These are phyloP conservation scores for Rana temporaria DNA, from an alignment of 2,113 vertebrate genomes.

Conservation along the genomic window DNA sequence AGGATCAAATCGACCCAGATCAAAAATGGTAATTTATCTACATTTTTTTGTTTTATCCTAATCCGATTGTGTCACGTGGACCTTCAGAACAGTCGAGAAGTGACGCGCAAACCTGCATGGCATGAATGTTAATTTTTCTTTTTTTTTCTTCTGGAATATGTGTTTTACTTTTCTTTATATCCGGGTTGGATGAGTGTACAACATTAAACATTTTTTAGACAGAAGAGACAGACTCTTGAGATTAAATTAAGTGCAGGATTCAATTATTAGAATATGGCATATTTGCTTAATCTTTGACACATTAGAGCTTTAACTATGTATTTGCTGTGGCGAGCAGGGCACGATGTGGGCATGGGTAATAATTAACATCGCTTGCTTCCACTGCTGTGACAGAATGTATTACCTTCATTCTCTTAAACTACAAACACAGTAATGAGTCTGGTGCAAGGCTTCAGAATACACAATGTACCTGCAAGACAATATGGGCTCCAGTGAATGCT, in stretches of 20 bases:
- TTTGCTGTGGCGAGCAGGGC: background rate
- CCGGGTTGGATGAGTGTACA: background rate
- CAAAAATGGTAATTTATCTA: conserved; percentile 59
- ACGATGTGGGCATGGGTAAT: conserved; percentile 21
- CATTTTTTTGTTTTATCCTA: conserved; percentile 56
- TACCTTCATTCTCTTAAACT: background rate
- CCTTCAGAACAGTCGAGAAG: conserved; percentile 36
- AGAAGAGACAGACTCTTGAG: conserved; percentile 17
- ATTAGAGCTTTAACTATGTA: background rate
- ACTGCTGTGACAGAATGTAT: conserved; percentile 5
- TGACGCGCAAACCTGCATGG: background rate
- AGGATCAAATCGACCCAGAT: conserved; percentile 55
- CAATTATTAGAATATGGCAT: conserved; percentile 10
- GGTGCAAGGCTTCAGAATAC: no score
- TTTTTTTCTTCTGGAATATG: background rate
- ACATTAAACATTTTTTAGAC: conserved; percentile 21
- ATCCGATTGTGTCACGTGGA: conserved; percentile 47
- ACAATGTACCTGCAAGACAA: no score
- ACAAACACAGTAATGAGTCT: no score
- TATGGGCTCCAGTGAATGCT: no score
- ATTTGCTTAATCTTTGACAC: conserved; percentile 11
- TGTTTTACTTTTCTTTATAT: conserved; percentile 8
- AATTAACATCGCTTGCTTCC: conserved; percentile 3
- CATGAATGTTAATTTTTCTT: conserved; percentile 5
- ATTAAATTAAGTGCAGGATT: conserved; percentile 30